Conservation (phyloP, 2,113 vertebrate genomes). For the Ochotona princeps region DNA sequence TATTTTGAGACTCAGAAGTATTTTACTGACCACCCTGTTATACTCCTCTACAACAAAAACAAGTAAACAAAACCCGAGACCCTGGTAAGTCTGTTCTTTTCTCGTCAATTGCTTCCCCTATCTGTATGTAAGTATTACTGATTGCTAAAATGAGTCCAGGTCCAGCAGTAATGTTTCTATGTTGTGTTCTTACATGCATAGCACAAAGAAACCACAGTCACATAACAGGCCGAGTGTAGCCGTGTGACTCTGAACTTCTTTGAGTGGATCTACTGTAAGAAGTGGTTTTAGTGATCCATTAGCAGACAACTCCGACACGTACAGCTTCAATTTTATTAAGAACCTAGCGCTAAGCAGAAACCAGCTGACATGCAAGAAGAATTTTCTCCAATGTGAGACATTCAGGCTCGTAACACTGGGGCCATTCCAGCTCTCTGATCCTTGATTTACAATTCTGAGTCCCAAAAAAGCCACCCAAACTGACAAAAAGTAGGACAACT, state of each 20-base stretch:
- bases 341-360: not conserved
- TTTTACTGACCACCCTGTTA: not conserved
- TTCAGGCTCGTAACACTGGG: not conserved
- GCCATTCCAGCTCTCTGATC: not conserved
- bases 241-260: not conserved
- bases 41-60: not conserved
- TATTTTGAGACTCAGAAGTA: not conserved
- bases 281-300: not conserved
- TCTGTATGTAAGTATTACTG: not conserved
- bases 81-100: not conserved
- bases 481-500: not conserved
- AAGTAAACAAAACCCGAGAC: not conserved
- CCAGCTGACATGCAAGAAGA: not conserved
- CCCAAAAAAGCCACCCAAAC: not conserved
- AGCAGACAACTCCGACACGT: slow-evolving; percentile 21
- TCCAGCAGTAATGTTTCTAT: not conserved
- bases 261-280: slow-evolving; percentile 5
- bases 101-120: not conserved
- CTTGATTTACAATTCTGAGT: not conserved
- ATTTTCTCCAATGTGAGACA: no score
- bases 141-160: not conserved
- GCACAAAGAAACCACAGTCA: not conserved
- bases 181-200: not conserved
- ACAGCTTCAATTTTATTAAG: not conserved
- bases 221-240: not conserved